These are phyloP conservation scores for Acanthosepion esculentum DNA, from an alignment of 2,888 invertebrate species.

Conservation along the genomic window DNA sequence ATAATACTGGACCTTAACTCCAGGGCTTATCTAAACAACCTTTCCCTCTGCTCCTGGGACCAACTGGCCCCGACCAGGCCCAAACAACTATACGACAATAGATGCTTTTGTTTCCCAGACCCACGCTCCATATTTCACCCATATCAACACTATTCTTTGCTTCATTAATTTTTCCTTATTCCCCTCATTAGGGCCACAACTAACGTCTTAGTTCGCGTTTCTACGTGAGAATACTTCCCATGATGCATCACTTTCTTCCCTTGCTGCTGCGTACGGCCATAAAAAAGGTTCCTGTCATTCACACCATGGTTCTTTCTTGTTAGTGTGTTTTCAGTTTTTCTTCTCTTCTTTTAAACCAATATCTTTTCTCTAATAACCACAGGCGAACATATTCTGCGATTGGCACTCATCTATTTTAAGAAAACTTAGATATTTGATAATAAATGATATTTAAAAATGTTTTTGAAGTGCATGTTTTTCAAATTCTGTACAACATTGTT, in stretches of 20 bases:
- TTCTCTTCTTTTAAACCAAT: neutral
- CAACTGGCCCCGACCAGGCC: neutral
- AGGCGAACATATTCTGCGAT: neutral
- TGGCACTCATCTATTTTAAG: too few relatives aligned
- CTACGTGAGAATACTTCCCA: conserved; percentile 11
- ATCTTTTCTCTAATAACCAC: neutral
- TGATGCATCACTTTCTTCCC: neutral
- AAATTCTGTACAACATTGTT: too few relatives aligned
- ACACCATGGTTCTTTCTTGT: neutral
- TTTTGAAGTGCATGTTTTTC: too few relatives aligned
- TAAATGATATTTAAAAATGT: too few relatives aligned
- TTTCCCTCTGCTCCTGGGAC: too few relatives aligned
- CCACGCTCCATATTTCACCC: neutral
- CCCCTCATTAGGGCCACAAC: neutral
- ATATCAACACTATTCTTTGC: neutral
- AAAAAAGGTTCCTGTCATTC: neutral
- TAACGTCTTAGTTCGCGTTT: neutral
- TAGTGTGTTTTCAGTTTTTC: neutral
- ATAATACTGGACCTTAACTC: neutral
- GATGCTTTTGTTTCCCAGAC: neutral
- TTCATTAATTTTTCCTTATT: neutral
- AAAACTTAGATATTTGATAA: too few relatives aligned
- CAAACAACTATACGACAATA: neutral
- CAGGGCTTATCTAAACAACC: neutral
- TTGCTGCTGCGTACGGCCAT: neutral